Percentiles rank a stretch among this genome's conserved stretches.
Conservation (phyloP, 2,888 invertebrate species). For the Cyaniris semiargus region DNA sequence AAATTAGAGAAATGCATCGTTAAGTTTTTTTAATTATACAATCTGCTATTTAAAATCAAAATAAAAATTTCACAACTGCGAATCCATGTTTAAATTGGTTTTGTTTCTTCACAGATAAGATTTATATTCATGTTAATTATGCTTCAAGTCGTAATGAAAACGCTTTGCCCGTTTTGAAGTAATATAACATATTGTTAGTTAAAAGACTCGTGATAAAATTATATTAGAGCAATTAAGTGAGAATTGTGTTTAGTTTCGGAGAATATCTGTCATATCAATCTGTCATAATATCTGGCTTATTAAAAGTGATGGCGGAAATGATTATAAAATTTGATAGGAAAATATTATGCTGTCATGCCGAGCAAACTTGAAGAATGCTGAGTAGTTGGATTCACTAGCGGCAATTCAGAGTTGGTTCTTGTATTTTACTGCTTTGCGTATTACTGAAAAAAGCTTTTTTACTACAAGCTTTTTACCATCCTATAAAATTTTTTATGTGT, state of each 20-base stretch:
- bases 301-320: no score
- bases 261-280: neutral
- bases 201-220: neutral
- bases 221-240: neutral
- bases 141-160: neutral
- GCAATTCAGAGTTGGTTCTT: no score
- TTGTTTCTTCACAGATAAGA: constrained; percentile 14
- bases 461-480: no score
- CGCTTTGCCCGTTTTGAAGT: neutral
- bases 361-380: no score
- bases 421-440: no score
- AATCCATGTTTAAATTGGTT: neutral
- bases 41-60: neutral
- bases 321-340: no score
- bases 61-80: neutral
- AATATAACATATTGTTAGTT: neutral
- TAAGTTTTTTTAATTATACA: neutral
- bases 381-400: no score
- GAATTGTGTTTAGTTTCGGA: neutral
- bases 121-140: constrained; percentile 14
- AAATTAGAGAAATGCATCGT: neutral
- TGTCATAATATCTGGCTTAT: no score
- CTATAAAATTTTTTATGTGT: no score
- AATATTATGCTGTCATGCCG: no score
- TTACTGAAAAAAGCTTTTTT: no score